Evolutionary conservation across 2,888 invertebrate genomes (phyloP), one percentile per base, ranked within the genome.

Genomic region (Drosophila mettleri): DNA sequence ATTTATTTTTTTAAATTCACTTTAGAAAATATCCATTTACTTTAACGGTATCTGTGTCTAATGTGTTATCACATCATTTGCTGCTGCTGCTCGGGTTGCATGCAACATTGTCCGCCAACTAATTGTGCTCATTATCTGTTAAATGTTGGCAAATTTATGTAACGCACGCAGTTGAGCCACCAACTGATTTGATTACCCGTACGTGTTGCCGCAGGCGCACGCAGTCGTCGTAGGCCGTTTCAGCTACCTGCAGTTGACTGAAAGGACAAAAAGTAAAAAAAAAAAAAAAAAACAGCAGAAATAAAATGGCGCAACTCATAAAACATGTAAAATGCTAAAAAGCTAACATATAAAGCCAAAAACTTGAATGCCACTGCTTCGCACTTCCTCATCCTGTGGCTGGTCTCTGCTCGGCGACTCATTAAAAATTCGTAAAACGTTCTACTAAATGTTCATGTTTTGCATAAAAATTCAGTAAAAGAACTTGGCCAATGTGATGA

Each of bases 371-470:
- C 38, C 49, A 36, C 27, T 54, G 18, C 45, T 52, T 46, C 34
- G 31, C 41, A 34, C 18, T 27, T 33, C 24, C 24, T 18, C 7
- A 5, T 16, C 38, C 24, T 18, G n/a, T n/a, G n/a, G n/a, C 16
- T 24, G 18, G 31, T 49, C 27, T 41, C 29, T n/a, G 58, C 61
- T 74, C 36, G 68, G 41, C 38, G 58, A 59, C 86, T 89, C 89
- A 91, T 90, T 87, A 89, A 88, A 90, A 90, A 90, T 90, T 90
- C 90, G 69, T 73, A 75, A 80, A 90, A 72, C 90, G 90, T 90
- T 90, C 76, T 71, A 90, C 88, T 90, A 90, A 90, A 88, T 87
- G 90, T 86, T 89, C 90, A 90, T 90, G 91, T 85, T 89, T 89
- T 80, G 91, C 89, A 90, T 90, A 89, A 89, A 88, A 89, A 81